Base-by-base conservation (phyloP, 2,797 vertebrate species). In the Hylomyscus alleni region DNA sequence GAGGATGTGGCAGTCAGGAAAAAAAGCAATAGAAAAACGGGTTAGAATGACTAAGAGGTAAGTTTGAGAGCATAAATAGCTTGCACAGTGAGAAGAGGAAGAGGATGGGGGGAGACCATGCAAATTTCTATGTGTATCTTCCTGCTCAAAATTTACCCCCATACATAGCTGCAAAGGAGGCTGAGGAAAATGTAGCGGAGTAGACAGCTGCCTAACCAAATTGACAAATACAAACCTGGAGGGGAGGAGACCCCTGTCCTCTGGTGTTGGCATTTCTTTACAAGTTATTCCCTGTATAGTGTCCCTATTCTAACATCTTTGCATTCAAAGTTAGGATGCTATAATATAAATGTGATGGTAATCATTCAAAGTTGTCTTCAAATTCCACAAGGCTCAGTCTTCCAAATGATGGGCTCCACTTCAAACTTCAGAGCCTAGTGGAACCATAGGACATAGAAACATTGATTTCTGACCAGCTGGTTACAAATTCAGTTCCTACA, bases 41-140 rank as follows among this genome's bases (percentile, higher is more conserved):
- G 81, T 69, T 56, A 92, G 73, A 67, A 34, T 60, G 90, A 19
- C 50, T 40, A 19, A 80, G 77, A 91, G 54, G 14, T 56, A 69
- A 58, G 50, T 84, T 10, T 11, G 77, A 90, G 29, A 78, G 4
- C 52, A 86, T 37, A 90, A 93, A 84, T 14, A 56, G 1, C 81
- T 85, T 93, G 87, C 19, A 81, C 65, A 47, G 26, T 78, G 12
- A 56, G 84, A 95, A 58, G 24, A 50, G 6, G 40, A 56, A 76
- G 20, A 54, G 0, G 17, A 65, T 37, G 15, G 73, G 26, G 6
- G 44, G 4, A 10, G 7, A 12, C 11, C 15, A 24, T 20, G 1
- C 19, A 65, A 3, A 50, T 24, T 62, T 77, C 60, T 73, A 15
- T 20, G 50, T 81, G 34, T 5, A 76, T 76, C 47, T 60, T 93